These are phyloP conservation scores for Heliopora coerulea DNA, from an alignment of 92 coral and sea anemone species.

Conservation along the genomic window DNA sequence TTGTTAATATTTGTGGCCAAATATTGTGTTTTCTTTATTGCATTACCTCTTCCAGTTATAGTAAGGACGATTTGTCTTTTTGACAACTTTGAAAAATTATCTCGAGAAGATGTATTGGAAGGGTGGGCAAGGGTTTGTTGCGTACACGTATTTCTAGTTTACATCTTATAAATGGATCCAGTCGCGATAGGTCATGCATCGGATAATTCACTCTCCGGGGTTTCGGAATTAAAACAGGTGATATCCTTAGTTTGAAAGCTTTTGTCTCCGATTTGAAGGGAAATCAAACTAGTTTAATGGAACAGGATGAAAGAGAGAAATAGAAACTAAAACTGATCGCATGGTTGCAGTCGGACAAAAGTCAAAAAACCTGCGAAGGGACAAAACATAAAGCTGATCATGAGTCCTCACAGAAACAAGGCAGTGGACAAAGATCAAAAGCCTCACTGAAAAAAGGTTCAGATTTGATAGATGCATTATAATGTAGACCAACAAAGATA, in stretches of 20 bases:
- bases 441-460: slow-evolving; percentile 29
- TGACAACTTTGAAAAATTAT: no score
- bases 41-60: no score
- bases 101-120: no score
- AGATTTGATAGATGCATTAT: slow-evolving; percentile 42
- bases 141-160: no score
- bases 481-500: slow-evolving; percentile 24
- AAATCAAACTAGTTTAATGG: not conserved
- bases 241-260: slow-evolving; percentile 30
- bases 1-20: no score
- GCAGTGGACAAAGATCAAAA: not conserved
- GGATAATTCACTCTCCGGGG: slow-evolving; percentile 9
- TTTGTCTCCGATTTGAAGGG: slow-evolving; percentile 4
- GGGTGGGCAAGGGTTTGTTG: no score
- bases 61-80: no score
- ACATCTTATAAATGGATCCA: slow-evolving; percentile 24
- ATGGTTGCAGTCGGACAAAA: slow-evolving; percentile 46
- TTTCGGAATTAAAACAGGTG: slow-evolving; percentile 32
- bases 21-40: no score
- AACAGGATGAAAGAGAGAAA: slow-evolving; percentile 34
- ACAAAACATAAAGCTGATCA: slow-evolving; percentile 20
- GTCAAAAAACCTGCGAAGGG: slow-evolving; percentile 21
- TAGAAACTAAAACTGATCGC: slow-evolving; percentile 52
- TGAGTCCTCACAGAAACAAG: slow-evolving; percentile 4
- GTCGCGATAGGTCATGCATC: slow-evolving; percentile 13